Base-by-base conservation (phyloP, 2,113 vertebrate species). In the Prunella fulvescens region DNA sequence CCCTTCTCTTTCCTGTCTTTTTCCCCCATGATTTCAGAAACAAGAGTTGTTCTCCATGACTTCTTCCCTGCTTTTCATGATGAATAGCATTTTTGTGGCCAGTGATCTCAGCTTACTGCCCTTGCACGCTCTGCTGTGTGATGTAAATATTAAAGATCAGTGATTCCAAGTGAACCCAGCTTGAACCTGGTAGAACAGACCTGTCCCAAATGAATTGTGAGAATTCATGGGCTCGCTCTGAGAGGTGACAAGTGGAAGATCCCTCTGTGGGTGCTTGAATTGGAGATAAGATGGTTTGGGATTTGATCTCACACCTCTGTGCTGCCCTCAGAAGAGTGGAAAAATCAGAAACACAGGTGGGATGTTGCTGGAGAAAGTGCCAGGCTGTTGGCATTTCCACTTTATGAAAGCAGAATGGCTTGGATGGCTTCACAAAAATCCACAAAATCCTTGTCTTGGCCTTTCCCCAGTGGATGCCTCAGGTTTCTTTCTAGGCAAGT, bases 211-310 rank as follows among this genome's bases (percentile, higher is more conserved):
- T 81, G 86, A 86, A 81, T 74, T 56, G 58, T 40, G 58, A 88
- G 79, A 93, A 81, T 81, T 87, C 95, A 96, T 81, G 85, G 96
- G 90, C 90, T 94, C 74, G 22, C 65, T 91, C 57, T 89, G 93
- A 79, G 87, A 91, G 86, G 65, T 73, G 44, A 9, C 22, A 31
- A 80, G 51, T 33, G n/a, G 90, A 82, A 85, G 65, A 80, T 90
- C 71, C 51, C 57, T 45, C 71, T 95, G 88, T 45, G 90, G 74
- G 51, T 83, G 86, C 88, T 92, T 58, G 44, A 47, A 40, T 57
- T 25, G 58, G 78, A 85, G 87, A 76, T 69, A 64, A 93, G 25
- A 67, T 69, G 37, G 0, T 76, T 6, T 65, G 81, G 47, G 85
- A 44, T 70, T 88, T 35, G 44, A 78, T 83, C 92, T 93, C 81